These are phyloP conservation scores for Hassar affinis DNA, from an alignment of 2,113 vertebrate genomes.

Conservation along the genomic window DNA sequence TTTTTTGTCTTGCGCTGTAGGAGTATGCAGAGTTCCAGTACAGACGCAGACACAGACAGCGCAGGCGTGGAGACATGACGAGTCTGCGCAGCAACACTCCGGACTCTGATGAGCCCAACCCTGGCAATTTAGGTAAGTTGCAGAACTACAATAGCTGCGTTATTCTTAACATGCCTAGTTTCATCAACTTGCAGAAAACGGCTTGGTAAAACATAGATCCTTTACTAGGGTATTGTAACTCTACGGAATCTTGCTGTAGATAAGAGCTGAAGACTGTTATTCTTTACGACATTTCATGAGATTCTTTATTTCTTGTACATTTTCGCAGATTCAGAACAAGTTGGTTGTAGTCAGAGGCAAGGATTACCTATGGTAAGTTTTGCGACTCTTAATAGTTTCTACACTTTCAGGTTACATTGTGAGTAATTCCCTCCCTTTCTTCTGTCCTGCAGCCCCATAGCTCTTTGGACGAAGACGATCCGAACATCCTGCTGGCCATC, in stretches of 20 bases:
- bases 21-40: constrained; percentile 99
- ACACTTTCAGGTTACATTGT: neutral
- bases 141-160: neutral
- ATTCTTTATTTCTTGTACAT: neutral
- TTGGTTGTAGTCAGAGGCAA: constrained; percentile 78
- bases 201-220: neutral
- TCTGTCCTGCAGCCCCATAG: constrained; percentile 79
- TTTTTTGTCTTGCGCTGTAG: constrained; percentile 77
- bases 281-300: neutral
- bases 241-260: neutral
- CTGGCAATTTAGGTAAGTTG: constrained; percentile 79
- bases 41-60: constrained; percentile 88
- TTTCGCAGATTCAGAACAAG: constrained; percentile 80
- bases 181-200: neutral
- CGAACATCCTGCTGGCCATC: constrained; percentile 95
- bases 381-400: constrained; percentile 53
- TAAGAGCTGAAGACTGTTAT: neutral
- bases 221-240: neutral
- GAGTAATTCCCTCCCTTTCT: neutral
- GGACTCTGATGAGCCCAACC: constrained; percentile 82
- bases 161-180: neutral
- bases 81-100: constrained; percentile 87
- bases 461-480: constrained; percentile 96
- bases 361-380: constrained; percentile 85
- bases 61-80: constrained; percentile 87